Evolutionary conservation across 2,113 vertebrate genomes (phyloP).

Genomic region (Thamnophis sirtalis): DNA sequence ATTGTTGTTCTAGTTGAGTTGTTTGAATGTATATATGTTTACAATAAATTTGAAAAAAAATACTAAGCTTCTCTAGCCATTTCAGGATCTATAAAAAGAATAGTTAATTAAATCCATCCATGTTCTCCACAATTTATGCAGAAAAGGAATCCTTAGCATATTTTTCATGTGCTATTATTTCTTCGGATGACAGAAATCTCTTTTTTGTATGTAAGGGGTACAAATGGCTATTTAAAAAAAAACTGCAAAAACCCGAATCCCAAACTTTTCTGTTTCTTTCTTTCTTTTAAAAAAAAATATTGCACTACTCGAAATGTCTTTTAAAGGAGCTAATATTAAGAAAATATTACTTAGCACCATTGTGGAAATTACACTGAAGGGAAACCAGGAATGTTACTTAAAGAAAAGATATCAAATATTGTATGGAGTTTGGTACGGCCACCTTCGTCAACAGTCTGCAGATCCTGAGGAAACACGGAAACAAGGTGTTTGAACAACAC

Average conservation of each 20-base stretch:
- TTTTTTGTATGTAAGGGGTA: background rate
- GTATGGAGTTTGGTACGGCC: conserved; percentile 9
- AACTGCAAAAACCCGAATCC: conserved; percentile 1
- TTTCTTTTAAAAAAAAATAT: conserved; percentile 43
- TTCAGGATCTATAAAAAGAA: conserved; percentile 12
- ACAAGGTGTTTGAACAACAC: conserved; percentile 30
- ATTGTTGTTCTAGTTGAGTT: background rate
- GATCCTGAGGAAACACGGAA: conserved; percentile 39
- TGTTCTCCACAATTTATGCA: conserved; percentile 28
- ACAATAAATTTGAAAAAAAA: conserved; percentile 40
- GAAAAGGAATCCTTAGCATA: conserved; percentile 4
- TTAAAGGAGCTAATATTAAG: conserved; percentile 21
- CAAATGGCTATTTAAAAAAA: background rate
- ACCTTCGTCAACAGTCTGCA: conserved; percentile 18
- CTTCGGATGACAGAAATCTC: conserved; percentile 11
- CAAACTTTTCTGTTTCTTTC: conserved; percentile 12
- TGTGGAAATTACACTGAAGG: conserved; percentile 40
- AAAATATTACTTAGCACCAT: conserved; percentile 57
- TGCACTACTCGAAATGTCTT: conserved; percentile 59
- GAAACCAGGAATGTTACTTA: background rate
- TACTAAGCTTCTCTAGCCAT: conserved; percentile 31
- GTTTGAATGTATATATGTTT: conserved; percentile 41
- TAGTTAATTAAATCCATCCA: background rate
- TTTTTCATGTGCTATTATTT: background rate
- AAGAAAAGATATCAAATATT: conserved; percentile 21